Evolutionary conservation across 2,888 invertebrate genomes (phyloP).

Genomic region (Drosophila suboccidentalis): DNA sequence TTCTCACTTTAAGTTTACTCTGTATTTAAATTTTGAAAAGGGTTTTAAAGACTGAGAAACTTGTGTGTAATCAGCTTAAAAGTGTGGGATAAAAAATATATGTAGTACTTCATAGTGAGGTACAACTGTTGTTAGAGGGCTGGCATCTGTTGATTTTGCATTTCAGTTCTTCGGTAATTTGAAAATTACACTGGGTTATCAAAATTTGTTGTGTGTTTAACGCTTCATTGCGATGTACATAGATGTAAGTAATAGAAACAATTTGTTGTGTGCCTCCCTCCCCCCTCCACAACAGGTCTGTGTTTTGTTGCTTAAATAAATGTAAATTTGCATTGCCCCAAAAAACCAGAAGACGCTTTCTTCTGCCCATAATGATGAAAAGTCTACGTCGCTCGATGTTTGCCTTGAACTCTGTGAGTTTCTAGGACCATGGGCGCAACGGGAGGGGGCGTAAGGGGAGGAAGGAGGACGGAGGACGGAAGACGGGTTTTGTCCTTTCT

Average conservation of each 20-base stretch:
- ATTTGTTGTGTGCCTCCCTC: conserved; percentile 81
- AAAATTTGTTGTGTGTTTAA: conserved; percentile 82
- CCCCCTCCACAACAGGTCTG: conserved; percentile 11
- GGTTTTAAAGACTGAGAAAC: neutral
- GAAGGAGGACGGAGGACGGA: neutral
- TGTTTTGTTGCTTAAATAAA: conserved; percentile 60
- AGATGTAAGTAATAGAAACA: conserved; percentile 81
- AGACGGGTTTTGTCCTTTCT: conserved; percentile 71
- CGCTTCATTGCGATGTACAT: conserved; percentile 79
- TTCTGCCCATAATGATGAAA: conserved; percentile 59
- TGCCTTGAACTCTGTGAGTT: conserved; percentile 29
- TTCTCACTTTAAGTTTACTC: too few relatives aligned
- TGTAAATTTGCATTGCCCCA: conserved; percentile 71
- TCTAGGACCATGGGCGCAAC: neutral
- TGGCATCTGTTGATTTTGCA: neutral
- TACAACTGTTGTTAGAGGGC: neutral
- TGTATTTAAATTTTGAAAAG: neutral
- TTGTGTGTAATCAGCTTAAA: neutral
- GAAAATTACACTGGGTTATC: conserved; percentile 76
- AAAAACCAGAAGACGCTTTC: conserved; percentile 38
- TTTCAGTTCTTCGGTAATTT: conserved; percentile 44
- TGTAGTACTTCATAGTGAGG: neutral
- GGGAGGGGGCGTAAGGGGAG: neutral
- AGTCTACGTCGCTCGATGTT: conserved; percentile 34
- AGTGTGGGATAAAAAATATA: neutral